Conservation (phyloP, 2,888 invertebrate genomes). For the Eupithecia inturbata region DNA sequence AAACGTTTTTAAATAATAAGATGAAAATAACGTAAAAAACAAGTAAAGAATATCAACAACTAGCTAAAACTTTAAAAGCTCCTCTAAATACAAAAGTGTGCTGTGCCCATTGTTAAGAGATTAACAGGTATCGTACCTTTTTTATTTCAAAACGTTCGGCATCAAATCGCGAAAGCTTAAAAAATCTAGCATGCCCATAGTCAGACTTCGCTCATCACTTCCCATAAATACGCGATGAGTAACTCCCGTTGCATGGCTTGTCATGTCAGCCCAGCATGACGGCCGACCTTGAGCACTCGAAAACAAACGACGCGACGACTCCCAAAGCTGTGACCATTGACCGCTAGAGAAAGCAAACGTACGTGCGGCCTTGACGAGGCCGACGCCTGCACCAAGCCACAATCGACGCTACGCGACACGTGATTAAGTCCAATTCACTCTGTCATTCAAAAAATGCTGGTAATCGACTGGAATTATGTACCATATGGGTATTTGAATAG, state of each 20-base stretch:
- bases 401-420: slow-evolving; percentile 48
- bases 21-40: too few relatives aligned
- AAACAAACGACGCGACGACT: slow-evolving; percentile 55
- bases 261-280: slow-evolving; percentile 33
- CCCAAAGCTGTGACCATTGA: slow-evolving; percentile 69
- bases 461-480: slow-evolving; percentile 47
- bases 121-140: too few relatives aligned
- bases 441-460: slow-evolving; percentile 53
- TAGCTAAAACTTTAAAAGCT: not conserved
- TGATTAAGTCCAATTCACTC: slow-evolving; percentile 54
- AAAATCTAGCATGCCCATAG: not conserved
- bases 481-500: slow-evolving; percentile 54
- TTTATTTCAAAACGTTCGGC: not conserved
- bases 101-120: not conserved
- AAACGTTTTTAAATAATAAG: too few relatives aligned
- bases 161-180: not conserved
- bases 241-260: slow-evolving; percentile 27
- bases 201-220: not conserved
- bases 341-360: slow-evolving; percentile 80
- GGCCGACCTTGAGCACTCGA: slow-evolving; percentile 65
- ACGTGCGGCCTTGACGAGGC: slow-evolving; percentile 77
- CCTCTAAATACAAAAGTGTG: not conserved
- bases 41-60: too few relatives aligned
- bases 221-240: slow-evolving; percentile 10
- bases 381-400: slow-evolving; percentile 51